Evolutionary conservation across 1,140 invertebrate genomes (phyloP), one percentile per base, ranked within the genome.

Genomic region (Campoletis sonorensis): DNA sequence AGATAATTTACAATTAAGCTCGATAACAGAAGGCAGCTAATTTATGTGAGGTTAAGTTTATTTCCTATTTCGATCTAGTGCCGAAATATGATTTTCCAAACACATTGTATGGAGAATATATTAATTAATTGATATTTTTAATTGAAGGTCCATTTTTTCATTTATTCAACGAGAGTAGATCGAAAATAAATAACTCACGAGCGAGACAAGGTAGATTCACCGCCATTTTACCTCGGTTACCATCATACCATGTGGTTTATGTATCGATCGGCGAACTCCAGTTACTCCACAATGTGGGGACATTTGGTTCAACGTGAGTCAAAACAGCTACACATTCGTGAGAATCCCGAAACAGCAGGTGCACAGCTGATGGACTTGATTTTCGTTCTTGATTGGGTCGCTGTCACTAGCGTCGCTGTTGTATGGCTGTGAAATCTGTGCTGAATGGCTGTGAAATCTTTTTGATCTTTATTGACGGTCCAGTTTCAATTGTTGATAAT

Each of bases 201-300:
- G 90, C 91, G 79, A 92, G 84, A 86, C 90, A 91, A 85, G 91
- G 90, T 80, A 92, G 83, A 84, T 84, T 84, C 81, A 87, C 88
- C 88, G 91, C 91, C 91, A 92, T 92, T 91, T 91, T 92, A 88
- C 84, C 85, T 64, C 61, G 0, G 23, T 64, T 64, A 64, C 23
- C 61, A 26, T 64, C n/a, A 33, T 64, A 64, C 61, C 61, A 64
- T 64, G 61, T 64, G 61, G 61, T 64, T 26, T 64, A 64, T 26
- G 11, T 64, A 64, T 64, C 61, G 61, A 64, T 64, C 23, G 4
- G 61, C 5, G 23, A 64, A 54, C 51, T 37, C 37, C 37, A 37
- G 37, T n/a, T n/a, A n/a, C n/a, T n/a, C n/a, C n/a, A n/a, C n/a
- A n/a, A n/a, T n/a, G n/a, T n/a, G n/a, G n/a, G n/a, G n/a, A n/a